phyloP scores from a whole-genome alignment of 2,888 invertebrate genomes.

The Prenolepis imparis region DNA sequence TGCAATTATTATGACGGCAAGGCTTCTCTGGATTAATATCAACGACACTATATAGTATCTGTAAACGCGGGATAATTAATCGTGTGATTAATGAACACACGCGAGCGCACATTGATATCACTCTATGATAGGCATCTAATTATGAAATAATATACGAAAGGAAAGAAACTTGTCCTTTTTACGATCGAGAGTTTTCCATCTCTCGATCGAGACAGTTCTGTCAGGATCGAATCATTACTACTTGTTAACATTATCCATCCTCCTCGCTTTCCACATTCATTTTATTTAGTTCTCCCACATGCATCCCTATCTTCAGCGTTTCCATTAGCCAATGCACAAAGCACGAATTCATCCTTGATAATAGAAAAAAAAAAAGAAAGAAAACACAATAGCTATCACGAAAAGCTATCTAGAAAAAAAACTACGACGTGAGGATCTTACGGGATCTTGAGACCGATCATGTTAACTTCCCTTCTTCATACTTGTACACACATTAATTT shows the following conservation, averaged over 20 bases:
- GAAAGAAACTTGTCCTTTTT: not conserved
- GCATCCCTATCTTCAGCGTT: not conserved
- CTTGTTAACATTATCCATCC: constrained; percentile 13
- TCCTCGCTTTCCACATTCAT: not conserved
- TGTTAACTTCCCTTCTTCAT: constrained; percentile 69
- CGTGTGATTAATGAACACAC: constrained; percentile 16
- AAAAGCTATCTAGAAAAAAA: constrained; percentile 20
- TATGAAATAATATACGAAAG: constrained; percentile 40
- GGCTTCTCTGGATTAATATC: constrained; percentile 66
- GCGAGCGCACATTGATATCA: constrained; percentile 26
- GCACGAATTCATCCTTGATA: constrained; percentile 28
- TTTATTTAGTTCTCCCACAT: constrained; percentile 16
- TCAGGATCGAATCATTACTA: constrained; percentile 15
- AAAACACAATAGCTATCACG: not conserved
- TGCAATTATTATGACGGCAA: constrained; percentile 43
- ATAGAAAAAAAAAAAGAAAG: constrained; percentile 6
- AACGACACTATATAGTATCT: constrained; percentile 54
- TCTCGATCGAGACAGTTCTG: not conserved
- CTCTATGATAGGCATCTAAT: constrained; percentile 28
- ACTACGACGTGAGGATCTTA: constrained; percentile 56
- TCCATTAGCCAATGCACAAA: constrained; percentile 23
- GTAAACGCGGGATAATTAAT: constrained; percentile 49
- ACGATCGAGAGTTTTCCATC: not conserved
- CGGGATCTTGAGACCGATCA: constrained; percentile 50
- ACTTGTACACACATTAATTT: constrained; percentile 81